Evolutionary conservation across 1,140 invertebrate genomes (phyloP), one percentile per base, ranked within the genome.

Genomic region (Carcinoscorpius rotundicauda): DNA sequence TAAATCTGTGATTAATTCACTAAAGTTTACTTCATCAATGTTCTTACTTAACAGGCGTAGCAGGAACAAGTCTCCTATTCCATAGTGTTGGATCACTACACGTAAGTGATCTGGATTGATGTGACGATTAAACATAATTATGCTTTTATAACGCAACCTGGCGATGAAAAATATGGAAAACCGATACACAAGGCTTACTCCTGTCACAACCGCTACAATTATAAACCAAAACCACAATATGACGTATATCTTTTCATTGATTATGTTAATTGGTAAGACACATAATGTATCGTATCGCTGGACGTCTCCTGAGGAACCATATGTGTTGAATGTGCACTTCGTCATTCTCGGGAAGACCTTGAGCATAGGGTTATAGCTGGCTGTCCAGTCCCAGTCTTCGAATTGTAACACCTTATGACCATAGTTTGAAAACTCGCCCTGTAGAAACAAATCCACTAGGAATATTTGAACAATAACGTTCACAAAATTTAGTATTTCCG

Each of bases 331-430:
- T 3, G 64, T 66, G 61, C 72, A 73, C 62, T 73, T 73, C 10
- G 72, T 70, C 63, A 73, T 69, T 52, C 71, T 62, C 4, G 72
- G 72, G 64, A 73, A 73, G 11, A 73, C 66, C 51, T 58, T 62
- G 11, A 73, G 60, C 72, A 73, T 73, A 8, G 72, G 72, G 64
- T 73, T 71, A 48, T 67, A 53, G 49, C 71, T 11, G 9, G 59
- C 58, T 55, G 70, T 68, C 56, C 52, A 56, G 63, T 70, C 57
- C 83, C 90, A 85, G 75, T 92, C 88, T 4, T 87, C 88, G 73
- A 91, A 91, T 65, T 81, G 82, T 3, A 93, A 77, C 4, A 93
- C 89, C 72, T 89, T 85, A 58, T 78, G 73, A 4, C 78, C 78
- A 66, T 79, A 78, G 11, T 75, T 73, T 11, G 74, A 71, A 64